Evolutionary conservation across 2,113 vertebrate genomes (phyloP).

Genomic region (Tiliqua scincoides): DNA sequence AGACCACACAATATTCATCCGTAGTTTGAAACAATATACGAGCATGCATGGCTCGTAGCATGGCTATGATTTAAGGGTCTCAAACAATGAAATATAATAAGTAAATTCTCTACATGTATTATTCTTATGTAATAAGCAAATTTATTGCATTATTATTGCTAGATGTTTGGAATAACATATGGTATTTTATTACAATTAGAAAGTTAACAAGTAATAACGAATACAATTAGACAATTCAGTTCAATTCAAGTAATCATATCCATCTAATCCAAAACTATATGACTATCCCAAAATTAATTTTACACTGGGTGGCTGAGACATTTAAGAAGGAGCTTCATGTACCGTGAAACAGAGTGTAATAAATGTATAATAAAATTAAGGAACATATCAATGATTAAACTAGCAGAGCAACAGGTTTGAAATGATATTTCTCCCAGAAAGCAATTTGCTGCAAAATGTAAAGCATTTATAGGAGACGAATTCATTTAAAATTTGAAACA

Average conservation of each 20-base stretch:
- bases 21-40: too few species aligned
- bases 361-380: slow-evolving; percentile 50
- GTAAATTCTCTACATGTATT: neutral
- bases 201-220: neutral
- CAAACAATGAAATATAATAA: accelerated
- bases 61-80: neutral
- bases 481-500: slow-evolving; percentile 41
- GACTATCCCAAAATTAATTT: slow-evolving; percentile 15
- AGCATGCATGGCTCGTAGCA: too few species aligned
- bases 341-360: slow-evolving; percentile 18
- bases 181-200: neutral
- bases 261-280: slow-evolving; percentile 9
- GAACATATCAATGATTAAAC: neutral
- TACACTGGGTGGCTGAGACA: slow-evolving; percentile 5
- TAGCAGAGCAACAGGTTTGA: slow-evolving; percentile 15
- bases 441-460: slow-evolving; percentile 41
- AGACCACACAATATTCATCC: neutral
- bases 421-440: slow-evolving; percentile 32
- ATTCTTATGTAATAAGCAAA: neutral
- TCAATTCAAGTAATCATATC: neutral
- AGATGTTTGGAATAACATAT: neutral
- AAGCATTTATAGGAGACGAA: slow-evolving; percentile 17
- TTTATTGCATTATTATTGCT: neutral
- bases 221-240: neutral
- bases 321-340: slow-evolving; percentile 7